Conservation (phyloP, 2,888 invertebrate species). For the Bugulina stolonifera region DNA sequence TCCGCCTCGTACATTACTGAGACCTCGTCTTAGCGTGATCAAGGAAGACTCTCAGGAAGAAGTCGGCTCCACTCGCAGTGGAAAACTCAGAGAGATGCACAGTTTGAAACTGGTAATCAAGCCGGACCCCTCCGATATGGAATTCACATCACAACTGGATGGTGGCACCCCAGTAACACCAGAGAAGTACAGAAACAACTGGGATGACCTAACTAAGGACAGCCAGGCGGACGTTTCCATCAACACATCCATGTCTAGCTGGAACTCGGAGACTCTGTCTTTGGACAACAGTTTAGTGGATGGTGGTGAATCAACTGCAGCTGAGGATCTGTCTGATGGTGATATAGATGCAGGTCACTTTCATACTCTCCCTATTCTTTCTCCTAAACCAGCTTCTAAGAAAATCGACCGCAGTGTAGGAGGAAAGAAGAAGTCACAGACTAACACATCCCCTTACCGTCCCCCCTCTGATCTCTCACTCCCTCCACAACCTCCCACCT, state of each 20-base stretch:
- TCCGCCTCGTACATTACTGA: background rate
- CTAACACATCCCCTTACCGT: background rate
- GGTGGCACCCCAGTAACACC: slow-evolving; percentile 4
- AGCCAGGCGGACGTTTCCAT: background rate
- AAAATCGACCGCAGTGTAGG: background rate
- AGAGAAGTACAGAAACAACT: slow-evolving; percentile 14
- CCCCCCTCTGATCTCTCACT: background rate
- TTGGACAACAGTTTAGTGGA: background rate
- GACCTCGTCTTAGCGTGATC: background rate
- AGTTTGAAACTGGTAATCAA: background rate
- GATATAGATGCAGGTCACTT: background rate
- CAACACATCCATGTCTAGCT: background rate
- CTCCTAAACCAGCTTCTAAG: background rate
- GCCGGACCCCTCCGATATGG: background rate
- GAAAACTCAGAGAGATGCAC: background rate
- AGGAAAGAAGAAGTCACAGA: background rate
- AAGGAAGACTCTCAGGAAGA: background rate
- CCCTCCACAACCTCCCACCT: background rate
- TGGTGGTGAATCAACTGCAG: background rate
- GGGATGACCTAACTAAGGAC: background rate
- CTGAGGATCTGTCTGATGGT: background rate
- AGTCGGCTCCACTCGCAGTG: background rate
- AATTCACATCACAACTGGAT: background rate
- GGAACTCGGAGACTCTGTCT: background rate
- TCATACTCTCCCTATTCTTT: background rate